Evolutionary conservation across 2,113 vertebrate species (phyloP).

Genomic region (Herpetotheres cachinnans): DNA sequence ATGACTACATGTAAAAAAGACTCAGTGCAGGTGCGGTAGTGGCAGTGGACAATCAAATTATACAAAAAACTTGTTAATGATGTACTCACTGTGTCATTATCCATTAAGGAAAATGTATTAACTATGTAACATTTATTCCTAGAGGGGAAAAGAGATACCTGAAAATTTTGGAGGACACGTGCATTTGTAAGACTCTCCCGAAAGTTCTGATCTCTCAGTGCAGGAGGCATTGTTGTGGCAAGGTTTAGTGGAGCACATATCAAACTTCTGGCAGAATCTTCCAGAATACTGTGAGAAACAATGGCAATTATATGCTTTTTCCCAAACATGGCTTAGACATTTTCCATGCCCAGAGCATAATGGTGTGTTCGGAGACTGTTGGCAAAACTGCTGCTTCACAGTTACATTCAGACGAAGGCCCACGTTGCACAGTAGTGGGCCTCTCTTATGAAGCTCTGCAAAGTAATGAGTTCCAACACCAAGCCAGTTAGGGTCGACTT

Average conservation of each 20-base stretch:
- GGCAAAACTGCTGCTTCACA: constrained; percentile 77
- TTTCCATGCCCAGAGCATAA: constrained; percentile 81
- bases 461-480: constrained; percentile 80
- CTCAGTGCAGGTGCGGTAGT: background rate
- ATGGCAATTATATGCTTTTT: constrained; percentile 73
- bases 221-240: constrained; percentile 79
- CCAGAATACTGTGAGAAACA: constrained; percentile 77
- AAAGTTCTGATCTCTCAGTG: constrained; percentile 41
- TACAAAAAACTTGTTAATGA: background rate
- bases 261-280: constrained; percentile 79
- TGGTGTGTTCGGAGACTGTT: constrained; percentile 56
- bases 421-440: constrained; percentile 65
- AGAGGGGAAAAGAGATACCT: constrained; percentile 68
- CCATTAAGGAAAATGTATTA: background rate
- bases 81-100: background rate
- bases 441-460: constrained; percentile 67
- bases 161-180: constrained; percentile 74
- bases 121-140: background rate
- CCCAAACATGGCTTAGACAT: constrained; percentile 76
- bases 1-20: background rate
- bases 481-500: constrained; percentile 76
- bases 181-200: constrained; percentile 69
- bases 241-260: constrained; percentile 73
- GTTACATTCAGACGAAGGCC: constrained; percentile 81
- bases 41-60: background rate